These are phyloP conservation scores for Aleadryas rufinucha DNA, from an alignment of 2,113 vertebrate species.

Conservation along the genomic window DNA sequence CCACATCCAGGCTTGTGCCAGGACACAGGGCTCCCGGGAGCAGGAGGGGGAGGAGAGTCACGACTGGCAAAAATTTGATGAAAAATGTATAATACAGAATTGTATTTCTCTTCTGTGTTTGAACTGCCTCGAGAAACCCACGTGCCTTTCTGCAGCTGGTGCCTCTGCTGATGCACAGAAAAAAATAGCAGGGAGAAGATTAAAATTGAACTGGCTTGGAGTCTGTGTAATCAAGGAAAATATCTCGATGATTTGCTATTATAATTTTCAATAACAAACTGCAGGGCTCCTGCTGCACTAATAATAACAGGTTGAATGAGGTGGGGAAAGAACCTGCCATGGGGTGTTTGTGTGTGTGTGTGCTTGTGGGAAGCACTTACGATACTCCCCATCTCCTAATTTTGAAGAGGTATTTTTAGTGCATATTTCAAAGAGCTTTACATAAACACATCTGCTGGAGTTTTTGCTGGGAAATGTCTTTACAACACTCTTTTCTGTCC, in stretches of 20 bases:
- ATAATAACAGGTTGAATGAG: conserved; percentile 56
- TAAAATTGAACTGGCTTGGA: conserved; percentile 44
- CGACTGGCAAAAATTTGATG: not conserved
- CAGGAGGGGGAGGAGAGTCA: not conserved
- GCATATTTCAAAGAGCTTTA: conserved; percentile 55
- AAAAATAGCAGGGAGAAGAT: conserved; percentile 35
- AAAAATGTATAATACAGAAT: conserved; percentile 4
- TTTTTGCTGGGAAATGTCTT: conserved; percentile 15
- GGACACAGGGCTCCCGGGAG: not conserved
- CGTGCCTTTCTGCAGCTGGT: conserved; percentile 61
- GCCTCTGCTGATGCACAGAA: conserved; percentile 58
- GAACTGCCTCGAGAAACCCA: conserved; percentile 39
- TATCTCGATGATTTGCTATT: conserved; percentile 73
- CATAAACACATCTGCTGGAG: conserved; percentile 70
- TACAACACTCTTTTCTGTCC: not conserved
- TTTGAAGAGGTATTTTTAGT: conserved; percentile 75
- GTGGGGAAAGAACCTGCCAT: conserved; percentile 35
- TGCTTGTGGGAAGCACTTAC: conserved; percentile 34
- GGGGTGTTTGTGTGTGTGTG: conserved; percentile 22
- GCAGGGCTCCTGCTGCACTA: conserved; percentile 64
- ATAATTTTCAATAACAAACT: conserved; percentile 73
- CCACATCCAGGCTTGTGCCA: fast-evolving
- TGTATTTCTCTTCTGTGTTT: conserved; percentile 22
- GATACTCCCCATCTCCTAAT: conserved; percentile 61
- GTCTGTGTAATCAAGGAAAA: conserved; percentile 74